Base-by-base conservation (phyloP, 2,113 vertebrate species). In the Perca fluviatilis region DNA sequence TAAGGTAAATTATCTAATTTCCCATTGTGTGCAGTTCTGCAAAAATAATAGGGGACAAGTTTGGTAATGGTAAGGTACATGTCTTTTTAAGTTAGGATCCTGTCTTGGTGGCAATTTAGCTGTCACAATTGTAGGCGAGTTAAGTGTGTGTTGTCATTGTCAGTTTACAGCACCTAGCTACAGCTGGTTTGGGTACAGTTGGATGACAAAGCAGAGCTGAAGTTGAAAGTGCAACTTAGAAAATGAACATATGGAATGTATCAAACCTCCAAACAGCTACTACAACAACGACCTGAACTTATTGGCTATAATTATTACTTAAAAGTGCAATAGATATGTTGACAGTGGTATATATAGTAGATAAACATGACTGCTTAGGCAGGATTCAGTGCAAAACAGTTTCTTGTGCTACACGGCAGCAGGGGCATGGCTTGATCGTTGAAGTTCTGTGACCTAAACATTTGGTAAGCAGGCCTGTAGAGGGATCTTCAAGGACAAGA, bases 161-260 rank as follows among this genome's bases (percentile, higher is more conserved):
- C 61, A 18, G 6, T 80, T 85, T 86, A 85, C 13, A 60, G 47
- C 61, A 50, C 68, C 78, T 77, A 21, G 33, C 63, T 46, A 1
- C 75, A 57, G 68, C 75, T 80, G 53, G 77, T 93, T 93, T 94
- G 91, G 36, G 16, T 86, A 92, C 47, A 57, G 58, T 27, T 47
- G 16, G 6, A 57, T 56, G 74, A 93, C 84, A 90, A 88, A 70
- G 58, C 43, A 62, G 56, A 76, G 25, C 47, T 63, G 57, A 47
- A 53, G 46, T 16, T 30, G 15, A 70, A 12, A 15, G 0, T 51
- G 6, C 30, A 61, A 53, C 40, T 60, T 58, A 9, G 9, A 64
- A 66, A 62, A 61, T 25, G 23, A 51, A 46, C 61, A 19, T 54
- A 23, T 30, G 3, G 7, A 33, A 72, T 18, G 3, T 47, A 25